Conservation (phyloP, 2,797 vertebrate genomes). For the Artibeus lituratus region DNA sequence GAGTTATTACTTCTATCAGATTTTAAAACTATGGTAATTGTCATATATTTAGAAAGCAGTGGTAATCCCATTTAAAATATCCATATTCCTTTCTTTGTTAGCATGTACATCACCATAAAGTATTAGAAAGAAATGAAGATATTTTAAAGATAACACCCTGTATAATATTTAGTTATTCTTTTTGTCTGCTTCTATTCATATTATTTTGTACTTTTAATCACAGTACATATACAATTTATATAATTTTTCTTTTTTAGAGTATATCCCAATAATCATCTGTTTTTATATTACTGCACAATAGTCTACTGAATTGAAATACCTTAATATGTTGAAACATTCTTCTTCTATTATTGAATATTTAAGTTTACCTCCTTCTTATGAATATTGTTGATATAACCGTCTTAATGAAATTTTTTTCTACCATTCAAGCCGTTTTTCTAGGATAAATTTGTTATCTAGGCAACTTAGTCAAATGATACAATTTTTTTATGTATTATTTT, state of each 20-base stretch:
- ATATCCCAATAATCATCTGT: neutral
- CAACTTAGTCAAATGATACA: neutral
- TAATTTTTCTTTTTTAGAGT: neutral
- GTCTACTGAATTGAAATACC: neutral
- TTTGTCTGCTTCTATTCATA: neutral
- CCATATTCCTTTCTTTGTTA: neutral
- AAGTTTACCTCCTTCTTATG: neutral
- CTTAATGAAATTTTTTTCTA: constrained; percentile 4
- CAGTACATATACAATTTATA: neutral
- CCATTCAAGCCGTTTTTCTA: neutral
- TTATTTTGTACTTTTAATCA: constrained; percentile 33
- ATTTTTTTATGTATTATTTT: constrained; percentile 65
- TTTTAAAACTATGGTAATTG: neutral
- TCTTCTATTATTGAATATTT: constrained; percentile 6
- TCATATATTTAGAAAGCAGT: constrained; percentile 43
- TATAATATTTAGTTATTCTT: neutral
- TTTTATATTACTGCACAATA: neutral
- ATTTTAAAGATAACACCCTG: neutral
- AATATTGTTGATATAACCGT: neutral
- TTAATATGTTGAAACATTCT: neutral
- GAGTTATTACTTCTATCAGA: neutral
- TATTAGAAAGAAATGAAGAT: neutral
- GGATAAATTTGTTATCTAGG: neutral
- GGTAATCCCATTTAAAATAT: neutral
- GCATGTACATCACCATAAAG: neutral